Evolutionary conservation across 1,140 invertebrate genomes (phyloP).

Genomic region (Microplitis mediator): DNA sequence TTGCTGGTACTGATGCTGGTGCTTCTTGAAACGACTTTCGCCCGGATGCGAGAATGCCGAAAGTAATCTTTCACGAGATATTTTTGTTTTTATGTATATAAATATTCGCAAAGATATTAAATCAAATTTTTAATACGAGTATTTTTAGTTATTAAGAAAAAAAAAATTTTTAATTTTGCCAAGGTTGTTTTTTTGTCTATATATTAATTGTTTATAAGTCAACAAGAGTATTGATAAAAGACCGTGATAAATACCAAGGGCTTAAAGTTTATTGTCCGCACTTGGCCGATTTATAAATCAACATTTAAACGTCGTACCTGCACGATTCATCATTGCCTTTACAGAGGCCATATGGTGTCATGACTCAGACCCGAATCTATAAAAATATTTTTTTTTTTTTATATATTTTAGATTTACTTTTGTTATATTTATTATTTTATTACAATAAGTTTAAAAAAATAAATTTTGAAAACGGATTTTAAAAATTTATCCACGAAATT

Average conservation of each 20-base stretch:
- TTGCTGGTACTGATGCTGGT: neutral
- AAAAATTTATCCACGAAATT: no score
- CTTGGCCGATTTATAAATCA: neutral
- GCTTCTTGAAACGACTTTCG: slow-evolving; percentile 21
- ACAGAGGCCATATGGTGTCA: neutral
- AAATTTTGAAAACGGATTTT: no score
- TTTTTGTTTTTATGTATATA: slow-evolving; percentile 4
- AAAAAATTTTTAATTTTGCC: no score
- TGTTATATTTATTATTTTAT: neutral
- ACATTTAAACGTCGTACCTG: neutral
- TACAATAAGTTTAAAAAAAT: no score
- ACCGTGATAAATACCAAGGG: neutral
- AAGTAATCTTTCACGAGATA: slow-evolving; percentile 12
- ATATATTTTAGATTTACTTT: neutral
- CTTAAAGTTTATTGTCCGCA: neutral
- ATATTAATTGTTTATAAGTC: no score
- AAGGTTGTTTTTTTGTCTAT: no score
- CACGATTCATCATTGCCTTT: neutral
- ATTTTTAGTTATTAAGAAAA: neutral
- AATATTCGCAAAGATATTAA: neutral
- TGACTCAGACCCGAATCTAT: neutral
- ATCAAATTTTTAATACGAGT: neutral
- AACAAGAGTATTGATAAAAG: no score
- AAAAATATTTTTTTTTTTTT: neutral
- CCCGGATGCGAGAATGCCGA: slow-evolving; percentile 21